These are phyloP conservation scores for Drosophila fuyamai DNA, from an alignment of 1,140 invertebrate genomes.

Conservation along the genomic window DNA sequence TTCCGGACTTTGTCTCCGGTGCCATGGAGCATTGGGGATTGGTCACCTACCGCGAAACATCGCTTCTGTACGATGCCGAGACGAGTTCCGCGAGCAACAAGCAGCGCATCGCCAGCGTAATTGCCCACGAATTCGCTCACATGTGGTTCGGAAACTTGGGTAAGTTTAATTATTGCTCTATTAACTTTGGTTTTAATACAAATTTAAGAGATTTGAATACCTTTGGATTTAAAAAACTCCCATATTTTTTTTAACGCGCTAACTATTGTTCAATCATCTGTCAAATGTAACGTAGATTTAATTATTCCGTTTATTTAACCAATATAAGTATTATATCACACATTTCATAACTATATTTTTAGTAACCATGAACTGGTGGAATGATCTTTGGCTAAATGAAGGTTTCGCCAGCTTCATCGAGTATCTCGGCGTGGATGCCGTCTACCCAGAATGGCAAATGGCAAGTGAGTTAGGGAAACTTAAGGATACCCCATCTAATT, in stretches of 20 bases:
- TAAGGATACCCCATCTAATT: slow-evolving; percentile 1
- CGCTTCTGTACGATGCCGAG: slow-evolving; percentile 90
- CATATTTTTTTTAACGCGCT: no score
- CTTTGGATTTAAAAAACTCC: neutral
- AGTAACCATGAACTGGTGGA: slow-evolving; percentile 97
- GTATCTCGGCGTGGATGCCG: slow-evolving; percentile 90
- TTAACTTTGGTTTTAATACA: neutral
- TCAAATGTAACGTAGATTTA: no score
- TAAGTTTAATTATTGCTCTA: slow-evolving; percentile 51
- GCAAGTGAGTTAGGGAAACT: slow-evolving; percentile 85
- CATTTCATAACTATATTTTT: slow-evolving; percentile 43
- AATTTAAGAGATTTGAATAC: neutral
- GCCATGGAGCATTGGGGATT: slow-evolving; percentile 98
- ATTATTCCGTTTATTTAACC: neutral
- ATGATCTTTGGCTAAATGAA: slow-evolving; percentile 97
- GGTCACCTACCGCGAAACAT: slow-evolving; percentile 93
- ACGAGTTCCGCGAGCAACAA: slow-evolving; percentile 90
- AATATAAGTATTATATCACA: neutral
- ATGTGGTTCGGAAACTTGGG: slow-evolving; percentile 95
- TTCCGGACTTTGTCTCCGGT: slow-evolving; percentile 97
- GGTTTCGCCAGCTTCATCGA: slow-evolving; percentile 96
- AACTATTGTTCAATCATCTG: no score
- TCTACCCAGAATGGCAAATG: slow-evolving; percentile 93
- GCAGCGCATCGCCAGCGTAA: slow-evolving; percentile 92
- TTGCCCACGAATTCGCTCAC: slow-evolving; percentile 96